Evolutionary conservation across 2,797 vertebrate species (phyloP), one percentile per base, ranked within the genome.

Genomic region (Rhodeus uyekii): DNA sequence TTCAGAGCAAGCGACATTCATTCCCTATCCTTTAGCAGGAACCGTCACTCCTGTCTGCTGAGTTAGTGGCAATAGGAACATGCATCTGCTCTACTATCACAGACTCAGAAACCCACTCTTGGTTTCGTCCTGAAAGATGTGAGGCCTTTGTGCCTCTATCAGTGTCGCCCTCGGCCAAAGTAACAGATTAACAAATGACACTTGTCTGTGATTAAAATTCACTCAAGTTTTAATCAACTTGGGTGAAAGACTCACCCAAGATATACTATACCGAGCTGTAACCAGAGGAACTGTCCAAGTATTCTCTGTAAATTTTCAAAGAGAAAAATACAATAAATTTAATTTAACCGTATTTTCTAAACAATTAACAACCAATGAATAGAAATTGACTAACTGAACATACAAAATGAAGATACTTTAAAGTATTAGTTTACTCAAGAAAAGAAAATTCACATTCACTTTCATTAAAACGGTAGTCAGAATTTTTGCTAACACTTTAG

Each of bases 61-160:
- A 86, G 76, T 82, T 76, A 58, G 34, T 46, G 85, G 79, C 81
- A 24, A 39, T 34, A 36, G 61, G 81, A 76, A 74, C 55, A 71
- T 74, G 39, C 73, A 83, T 83, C 82, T 74, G 87, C 88, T 88
- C 91, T 84, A 88, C 90, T 91, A 64, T 86, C 84, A 68, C 29
- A 3, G 84, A 87, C 68, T 73, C 3, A 71, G 76, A 63, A 38
- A 48, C 58, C 27, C 50, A 73, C 50, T 5, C 9, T 39, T 24
- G 53, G 36, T 82, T 83, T 63, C 42, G 3, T 73, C 67, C 36
- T 48, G 58, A 12, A 27, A 68, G 80, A 76, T 46, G 63, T 64
- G 64, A 68, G 67, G 42, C 16, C 32, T 61, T 63, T 13, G 18
- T 64, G 65, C 38, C 55, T 18, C 36, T 71, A 36, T 58, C 16